A percentile compares a stretch with the other conserved stretches of the same genome.
Conservation (phyloP, 1,140 invertebrate species). For the Gryon sp. region DNA sequence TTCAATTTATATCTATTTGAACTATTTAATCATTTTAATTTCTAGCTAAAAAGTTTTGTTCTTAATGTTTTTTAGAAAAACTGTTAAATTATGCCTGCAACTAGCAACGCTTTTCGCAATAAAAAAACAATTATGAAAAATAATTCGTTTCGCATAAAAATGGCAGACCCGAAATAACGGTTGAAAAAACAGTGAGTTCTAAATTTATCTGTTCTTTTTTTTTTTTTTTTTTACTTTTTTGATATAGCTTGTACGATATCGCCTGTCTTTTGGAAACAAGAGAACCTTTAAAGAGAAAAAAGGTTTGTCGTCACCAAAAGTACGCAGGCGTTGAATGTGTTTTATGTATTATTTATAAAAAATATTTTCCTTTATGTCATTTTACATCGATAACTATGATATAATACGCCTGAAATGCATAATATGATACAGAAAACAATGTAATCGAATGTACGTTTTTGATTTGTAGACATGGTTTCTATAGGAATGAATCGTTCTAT, state of each 20-base stretch:
- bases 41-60: too few relatives aligned
- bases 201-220: background rate
- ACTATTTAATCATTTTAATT: too few relatives aligned
- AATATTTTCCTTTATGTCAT: constrained; percentile 39
- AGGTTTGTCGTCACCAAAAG: background rate
- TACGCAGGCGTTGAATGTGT: constrained; percentile 1
- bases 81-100: too few relatives aligned
- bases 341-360: constrained; percentile 27
- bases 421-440: constrained; percentile 37
- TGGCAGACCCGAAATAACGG: background rate
- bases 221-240: too few relatives aligned
- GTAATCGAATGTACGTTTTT: constrained; percentile 8
- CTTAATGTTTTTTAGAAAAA: too few relatives aligned
- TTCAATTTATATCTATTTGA: too few relatives aligned
- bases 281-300: background rate
- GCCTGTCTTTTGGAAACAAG: background rate
- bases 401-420: constrained; percentile 31
- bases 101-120: background rate
- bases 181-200: background rate
- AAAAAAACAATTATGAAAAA: background rate
- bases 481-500: constrained; percentile 3
- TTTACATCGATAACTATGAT: constrained; percentile 37
- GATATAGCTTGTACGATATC: constrained; percentile 15
- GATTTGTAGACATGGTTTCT: background rate
- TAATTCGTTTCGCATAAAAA: constrained; percentile 7